Conservation (phyloP, 2,888 invertebrate genomes). For the Conchocele bisecta region DNA sequence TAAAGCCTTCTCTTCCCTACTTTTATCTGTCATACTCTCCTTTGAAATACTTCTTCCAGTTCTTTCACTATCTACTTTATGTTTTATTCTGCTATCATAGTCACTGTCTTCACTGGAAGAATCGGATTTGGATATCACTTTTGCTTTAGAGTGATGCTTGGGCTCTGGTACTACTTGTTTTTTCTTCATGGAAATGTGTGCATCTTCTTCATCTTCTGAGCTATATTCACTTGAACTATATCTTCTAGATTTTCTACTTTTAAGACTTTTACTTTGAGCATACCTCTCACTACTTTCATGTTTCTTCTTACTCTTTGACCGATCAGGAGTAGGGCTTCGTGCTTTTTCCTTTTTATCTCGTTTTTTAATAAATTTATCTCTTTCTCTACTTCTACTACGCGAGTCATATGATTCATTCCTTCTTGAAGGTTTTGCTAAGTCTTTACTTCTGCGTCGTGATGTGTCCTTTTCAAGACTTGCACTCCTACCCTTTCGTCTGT, state of each 20-base stretch:
- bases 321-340: conserved; percentile 31
- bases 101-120: too few relatives aligned
- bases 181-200: neutral
- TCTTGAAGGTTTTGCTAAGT: too few relatives aligned
- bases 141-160: neutral
- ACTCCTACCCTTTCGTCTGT: conserved; percentile 9
- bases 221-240: neutral
- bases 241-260: neutral
- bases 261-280: conserved; percentile 5
- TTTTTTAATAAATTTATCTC: conserved; percentile 15
- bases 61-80: too few relatives aligned
- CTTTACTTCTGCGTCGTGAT: too few relatives aligned
- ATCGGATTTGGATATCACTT: too few relatives aligned
- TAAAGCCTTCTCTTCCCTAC: too few relatives aligned
- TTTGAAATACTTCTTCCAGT: too few relatives aligned
- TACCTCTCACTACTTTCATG: conserved; percentile 10
- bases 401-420: too few relatives aligned
- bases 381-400: neutral
- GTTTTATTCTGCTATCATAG: too few relatives aligned
- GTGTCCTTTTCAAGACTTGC: conserved; percentile 3
- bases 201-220: too few relatives aligned
- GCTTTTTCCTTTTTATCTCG: conserved; percentile 32
- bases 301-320: conserved; percentile 32
- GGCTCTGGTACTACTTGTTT: neutral
- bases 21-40: too few relatives aligned